Evolutionary conservation across 2,113 vertebrate genomes (phyloP), one percentile per base, ranked within the genome.

Genomic region (Pituophis catenifer): DNA sequence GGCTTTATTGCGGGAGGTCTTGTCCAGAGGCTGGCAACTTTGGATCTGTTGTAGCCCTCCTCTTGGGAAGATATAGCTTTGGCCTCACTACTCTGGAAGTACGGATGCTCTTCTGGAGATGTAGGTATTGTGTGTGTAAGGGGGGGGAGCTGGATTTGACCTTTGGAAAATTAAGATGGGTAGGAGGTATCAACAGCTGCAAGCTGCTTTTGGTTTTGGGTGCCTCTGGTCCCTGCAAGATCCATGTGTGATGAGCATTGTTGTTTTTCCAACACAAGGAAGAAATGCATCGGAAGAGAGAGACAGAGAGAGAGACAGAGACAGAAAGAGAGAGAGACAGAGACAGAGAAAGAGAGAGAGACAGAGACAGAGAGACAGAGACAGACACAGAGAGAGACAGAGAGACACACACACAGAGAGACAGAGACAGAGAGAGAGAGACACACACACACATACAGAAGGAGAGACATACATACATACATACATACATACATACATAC

Each of bases 81-180:
- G 0, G 93, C 26, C 11, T 96, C 93, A 3, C 92, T 92, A 94
- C 86, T 95, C 95, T 97, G 97, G 94, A 97, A 88, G 96, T 97
- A 97, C 93, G 48, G 89, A 93, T 10, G 0, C 0, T 33, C 90
- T 53, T 3, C 0, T 0, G 85, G 90, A 92, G 62, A 29, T 12
- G 62, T 65, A n/a, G 62, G 62, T 65, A 62, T 26, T 57, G 55
- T 58, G 7, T 55, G 57, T 0, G 15, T 55, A 13, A 0, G 13
- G 3, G 12, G 11, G 91, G 1, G 11, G 44, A 15, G n/a, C 2
- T 24, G 44, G 24, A 15, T 8, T 3, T 0, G 48, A 9, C 38
- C 13, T 86, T 54, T 23, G 26, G 26, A 21, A 44, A 85, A 21
- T 2, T 29, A 12, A 13, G 50, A 1, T 29, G 24, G 8, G 55